phyloP scores from a whole-genome alignment of 2,113 vertebrate species.

The Litocranius walleri region DNA sequence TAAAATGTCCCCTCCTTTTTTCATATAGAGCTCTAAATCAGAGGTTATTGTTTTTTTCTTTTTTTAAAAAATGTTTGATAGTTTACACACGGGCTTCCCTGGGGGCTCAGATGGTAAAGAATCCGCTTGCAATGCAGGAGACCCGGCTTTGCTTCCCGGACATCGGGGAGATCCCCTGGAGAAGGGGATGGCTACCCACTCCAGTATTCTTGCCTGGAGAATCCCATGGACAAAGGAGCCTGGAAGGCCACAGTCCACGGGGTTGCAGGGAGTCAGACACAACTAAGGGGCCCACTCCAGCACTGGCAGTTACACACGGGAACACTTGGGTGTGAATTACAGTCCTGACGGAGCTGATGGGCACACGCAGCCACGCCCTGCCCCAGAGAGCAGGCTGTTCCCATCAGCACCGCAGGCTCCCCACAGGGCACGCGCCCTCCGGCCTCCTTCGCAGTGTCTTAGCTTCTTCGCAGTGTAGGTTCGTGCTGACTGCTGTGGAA shows the following conservation, averaged over 20 bases:
- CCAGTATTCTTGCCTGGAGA: background rate
- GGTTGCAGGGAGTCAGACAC: background rate
- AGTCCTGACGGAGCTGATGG: rapidly evolving
- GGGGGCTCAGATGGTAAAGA: background rate
- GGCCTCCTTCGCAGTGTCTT: rapidly evolving
- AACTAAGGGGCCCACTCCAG: rapidly evolving
- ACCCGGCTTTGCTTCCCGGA: rapidly evolving
- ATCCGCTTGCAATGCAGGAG: background rate
- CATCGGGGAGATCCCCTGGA: background rate
- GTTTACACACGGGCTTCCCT: background rate
- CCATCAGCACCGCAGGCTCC: rapidly evolving
- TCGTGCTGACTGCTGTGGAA: rapidly evolving
- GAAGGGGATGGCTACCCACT: background rate
- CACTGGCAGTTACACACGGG: background rate
- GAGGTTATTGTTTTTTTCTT: background rate
- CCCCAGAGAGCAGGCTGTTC: rapidly evolving
- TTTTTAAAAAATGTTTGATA: too few species aligned
- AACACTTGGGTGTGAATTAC: rapidly evolving
- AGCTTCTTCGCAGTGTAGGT: rapidly evolving
- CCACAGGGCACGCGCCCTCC: rapidly evolving
- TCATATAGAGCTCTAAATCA: background rate
- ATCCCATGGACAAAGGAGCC: background rate
- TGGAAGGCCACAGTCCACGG: background rate
- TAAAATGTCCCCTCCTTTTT: too few species aligned
- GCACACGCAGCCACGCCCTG: rapidly evolving